Evolutionary conservation across 1,140 invertebrate species (phyloP), one percentile per base, ranked within the genome.

Genomic region (Elysia chlorotica): DNA sequence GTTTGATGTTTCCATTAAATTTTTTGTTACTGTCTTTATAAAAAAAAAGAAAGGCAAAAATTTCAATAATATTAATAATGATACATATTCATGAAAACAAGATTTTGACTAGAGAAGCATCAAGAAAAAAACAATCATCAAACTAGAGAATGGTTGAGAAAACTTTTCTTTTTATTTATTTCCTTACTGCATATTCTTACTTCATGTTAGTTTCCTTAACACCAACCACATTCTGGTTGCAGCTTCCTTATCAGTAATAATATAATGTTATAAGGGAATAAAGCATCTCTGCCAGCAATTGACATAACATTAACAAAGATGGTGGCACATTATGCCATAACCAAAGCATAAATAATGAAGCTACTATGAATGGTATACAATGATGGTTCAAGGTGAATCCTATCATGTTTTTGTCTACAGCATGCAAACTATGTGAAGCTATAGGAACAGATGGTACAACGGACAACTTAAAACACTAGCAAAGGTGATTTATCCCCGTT

Each of bases 121-220:
- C n/a, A n/a, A n/a, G n/a, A n/a, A n/a, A n/a, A n/a, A n/a, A n/a
- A n/a, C n/a, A n/a, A n/a, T n/a, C n/a, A n/a, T n/a, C n/a, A n/a
- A n/a, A n/a, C n/a, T n/a, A n/a, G n/a, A n/a, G n/a, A n/a, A n/a
- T 57, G 59, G 53, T 31, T 71, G 69, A 71, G 59, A 71, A 71
- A 71, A 71, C 59, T 71, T 71, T 68, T 69, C 5, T 66, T 38
- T 66, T 71, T 71, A 30, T 62, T 41, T 30, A 30, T 71, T 71
- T 48, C 41, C 30, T 30, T n/a, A 71, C 69, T 71, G 69, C 69
- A 71, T 71, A 71, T 71, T 71, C 69, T 71, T 38, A 48, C 69
- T 70, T 68, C 31, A 41, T 71, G 69, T 71, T 63, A 71, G 37
- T 71, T 31, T 71, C 65, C 65, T 38, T 63, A 53, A 62, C 59